Evolutionary conservation across 2,888 invertebrate species (phyloP).

Genomic region (Drosophila neonasuta): DNA sequence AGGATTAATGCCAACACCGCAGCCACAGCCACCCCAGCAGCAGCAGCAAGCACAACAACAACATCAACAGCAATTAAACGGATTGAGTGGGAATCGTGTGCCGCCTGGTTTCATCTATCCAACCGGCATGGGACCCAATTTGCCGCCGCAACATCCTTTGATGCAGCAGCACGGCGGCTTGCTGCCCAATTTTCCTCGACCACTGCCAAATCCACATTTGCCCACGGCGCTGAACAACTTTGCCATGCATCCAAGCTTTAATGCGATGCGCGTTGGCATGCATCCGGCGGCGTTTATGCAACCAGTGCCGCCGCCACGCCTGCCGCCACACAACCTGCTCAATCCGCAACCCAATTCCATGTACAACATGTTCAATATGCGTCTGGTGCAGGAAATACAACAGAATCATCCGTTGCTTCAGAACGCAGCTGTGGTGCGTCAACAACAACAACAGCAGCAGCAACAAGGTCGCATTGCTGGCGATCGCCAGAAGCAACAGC

Average conservation of each 20-base stretch:
- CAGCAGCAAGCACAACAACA: conserved; percentile 12
- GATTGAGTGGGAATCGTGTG: conserved; percentile 71
- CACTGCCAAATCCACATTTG: conserved; percentile 78
- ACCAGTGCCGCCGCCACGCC: conserved; percentile 79
- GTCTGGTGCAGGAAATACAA: conserved; percentile 82
- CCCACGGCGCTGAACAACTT: conserved; percentile 82
- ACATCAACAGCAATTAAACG: conserved; percentile 44
- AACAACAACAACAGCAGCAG: conserved; percentile 67
- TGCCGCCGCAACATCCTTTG: conserved; percentile 76
- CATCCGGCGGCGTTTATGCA: conserved; percentile 72
- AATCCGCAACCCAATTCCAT: conserved; percentile 71
- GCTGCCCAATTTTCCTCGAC: conserved; percentile 74
- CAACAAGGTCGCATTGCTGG: conserved; percentile 63
- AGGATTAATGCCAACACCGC: conserved; percentile 63
- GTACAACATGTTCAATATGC: conserved; percentile 81
- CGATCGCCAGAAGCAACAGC: conserved; percentile 54
- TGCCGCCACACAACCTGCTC: conserved; percentile 78
- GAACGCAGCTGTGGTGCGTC: conserved; percentile 67
- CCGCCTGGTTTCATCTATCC: conserved; percentile 80
- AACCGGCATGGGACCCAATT: conserved; percentile 67
- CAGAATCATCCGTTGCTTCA: conserved; percentile 82
- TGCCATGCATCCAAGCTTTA: conserved; percentile 82
- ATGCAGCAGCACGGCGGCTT: conserved; percentile 67
- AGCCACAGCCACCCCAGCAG: conserved; percentile 43
- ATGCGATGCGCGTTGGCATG: conserved; percentile 80